Percentiles rank a stretch among this genome's conserved stretches.
phyloP scores from a whole-genome alignment of 2,113 vertebrate genomes.

The Eclectus roratus region DNA sequence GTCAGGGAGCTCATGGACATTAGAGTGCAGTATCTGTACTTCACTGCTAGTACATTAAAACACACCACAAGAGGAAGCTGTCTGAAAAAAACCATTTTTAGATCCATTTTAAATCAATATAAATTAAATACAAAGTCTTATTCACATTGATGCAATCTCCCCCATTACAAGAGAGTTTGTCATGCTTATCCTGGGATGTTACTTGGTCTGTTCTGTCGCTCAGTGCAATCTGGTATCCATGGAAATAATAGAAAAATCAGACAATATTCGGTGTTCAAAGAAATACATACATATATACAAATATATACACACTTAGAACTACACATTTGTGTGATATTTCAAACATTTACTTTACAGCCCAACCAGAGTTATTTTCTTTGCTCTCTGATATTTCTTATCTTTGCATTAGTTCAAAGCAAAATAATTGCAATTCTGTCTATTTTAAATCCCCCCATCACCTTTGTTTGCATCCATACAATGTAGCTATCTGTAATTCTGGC shows the following conservation, averaged over 20 bases:
- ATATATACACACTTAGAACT: neutral
- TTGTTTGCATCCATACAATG: neutral
- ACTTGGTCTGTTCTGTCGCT: neutral
- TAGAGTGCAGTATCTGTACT: rapidly evolving
- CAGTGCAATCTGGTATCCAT: neutral
- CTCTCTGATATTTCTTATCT: neutral
- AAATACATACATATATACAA: neutral
- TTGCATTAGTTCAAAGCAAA: neutral
- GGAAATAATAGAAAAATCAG: neutral
- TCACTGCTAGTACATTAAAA: neutral
- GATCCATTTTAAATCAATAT: neutral
- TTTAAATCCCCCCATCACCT: neutral
- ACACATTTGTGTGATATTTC: neutral
- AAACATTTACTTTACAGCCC: neutral
- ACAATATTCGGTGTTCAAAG: neutral
- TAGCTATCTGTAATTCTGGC: neutral
- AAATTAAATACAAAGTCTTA: neutral
- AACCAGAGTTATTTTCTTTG: neutral
- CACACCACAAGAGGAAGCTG: neutral
- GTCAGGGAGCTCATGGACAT: rapidly evolving
- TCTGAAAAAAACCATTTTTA: neutral
- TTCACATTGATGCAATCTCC: neutral
- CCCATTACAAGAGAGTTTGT: neutral
- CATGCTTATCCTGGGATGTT: neutral
- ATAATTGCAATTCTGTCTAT: neutral